A percentile compares a stretch with the other conserved stretches of the same genome.
Conservation (phyloP, 2,888 invertebrate species). For the Agonum fuliginosum region DNA sequence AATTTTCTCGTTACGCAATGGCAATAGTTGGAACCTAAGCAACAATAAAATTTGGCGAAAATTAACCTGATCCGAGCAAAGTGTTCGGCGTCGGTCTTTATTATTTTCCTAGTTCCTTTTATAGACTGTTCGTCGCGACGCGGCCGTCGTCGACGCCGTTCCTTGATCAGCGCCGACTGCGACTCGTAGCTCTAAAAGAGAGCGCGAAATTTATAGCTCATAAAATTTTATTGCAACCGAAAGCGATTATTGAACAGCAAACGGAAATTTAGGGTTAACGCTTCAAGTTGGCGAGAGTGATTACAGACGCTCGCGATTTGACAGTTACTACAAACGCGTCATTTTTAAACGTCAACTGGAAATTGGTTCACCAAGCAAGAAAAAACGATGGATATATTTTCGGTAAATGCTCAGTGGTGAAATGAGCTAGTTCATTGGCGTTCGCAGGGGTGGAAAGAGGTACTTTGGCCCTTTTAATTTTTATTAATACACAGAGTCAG, state of each 20-base stretch:
- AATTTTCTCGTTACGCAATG: neutral
- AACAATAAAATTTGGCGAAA: slow-evolving; percentile 26
- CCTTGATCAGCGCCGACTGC: slow-evolving; percentile 16
- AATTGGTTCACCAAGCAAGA: slow-evolving; percentile 33
- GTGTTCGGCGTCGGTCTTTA: slow-evolving; percentile 33
- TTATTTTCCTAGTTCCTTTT: slow-evolving; percentile 42
- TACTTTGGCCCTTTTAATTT: no score
- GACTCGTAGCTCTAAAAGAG: slow-evolving; percentile 6
- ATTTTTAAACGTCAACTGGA: slow-evolving; percentile 54
- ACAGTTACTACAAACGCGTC: slow-evolving; percentile 56
- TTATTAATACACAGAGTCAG: no score
- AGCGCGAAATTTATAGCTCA: slow-evolving; percentile 54
- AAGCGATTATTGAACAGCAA: slow-evolving; percentile 59
- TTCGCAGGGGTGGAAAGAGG: no score
- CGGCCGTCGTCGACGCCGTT: neutral
- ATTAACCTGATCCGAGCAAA: slow-evolving; percentile 8
- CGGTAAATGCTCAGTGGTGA: no score
- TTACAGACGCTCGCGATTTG: slow-evolving; percentile 55
- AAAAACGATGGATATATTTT: slow-evolving; percentile 36
- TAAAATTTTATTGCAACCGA: slow-evolving; percentile 59
- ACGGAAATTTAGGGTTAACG: slow-evolving; percentile 57
- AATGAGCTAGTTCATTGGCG: no score
- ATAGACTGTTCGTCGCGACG: slow-evolving; percentile 40
- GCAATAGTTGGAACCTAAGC: neutral
- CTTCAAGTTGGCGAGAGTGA: slow-evolving; percentile 52